Evolutionary conservation across 92 coral and sea anemone genomes (phyloP), one percentile per base, ranked within the genome.

Genomic region (Zoanthus sociatus): DNA sequence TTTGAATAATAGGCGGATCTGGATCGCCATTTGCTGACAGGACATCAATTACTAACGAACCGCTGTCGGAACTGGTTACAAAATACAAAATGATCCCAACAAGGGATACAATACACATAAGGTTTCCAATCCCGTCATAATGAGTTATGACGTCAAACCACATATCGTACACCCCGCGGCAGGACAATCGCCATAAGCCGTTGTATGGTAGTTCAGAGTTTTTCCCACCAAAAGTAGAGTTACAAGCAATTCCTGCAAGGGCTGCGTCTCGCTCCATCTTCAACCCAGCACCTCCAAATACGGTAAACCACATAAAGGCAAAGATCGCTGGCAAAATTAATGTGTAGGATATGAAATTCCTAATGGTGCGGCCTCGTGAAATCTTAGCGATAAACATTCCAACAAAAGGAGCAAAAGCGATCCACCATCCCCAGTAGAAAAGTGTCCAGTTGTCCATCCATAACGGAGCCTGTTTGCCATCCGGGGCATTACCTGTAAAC

Each of bases 51-150:
- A 95, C 90, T 51, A 93, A 90, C 63, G 98, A 95, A 26, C 98
- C 95, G 74, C 98, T 95, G 86, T 95, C 98, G 30, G 98, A 95
- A 70, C 98, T 95, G 37, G 98, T 95, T 77, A 95, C 98, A 69
- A 95, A 95, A 91, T 95, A 95, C 32, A 95, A 88, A 46, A 90
- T 53, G 71, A 95, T 88, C 48, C 94, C 89, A 13, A 84, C 91
- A 31, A 95, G 76, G 50, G 98, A 95, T 56, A 89, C 74, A 7
- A 90, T 67, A 17, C 93, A 88, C 72, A 95, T 87, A 90, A 94
- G 86, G 30, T 18, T 56, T 8, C 94, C 93, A 77, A 90, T 77
- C 50, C 86, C 94, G 30, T 94, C 95, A 82, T 91, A 95, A 45
- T 92, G 98, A 16, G 79, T 71, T 60, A 95, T 61, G 79, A 95